A percentile compares a stretch with the other conserved stretches of the same genome.
Evolutionary conservation across 2,888 invertebrate genomes (phyloP).

Genomic region (Aspidiotus rigidus): DNA sequence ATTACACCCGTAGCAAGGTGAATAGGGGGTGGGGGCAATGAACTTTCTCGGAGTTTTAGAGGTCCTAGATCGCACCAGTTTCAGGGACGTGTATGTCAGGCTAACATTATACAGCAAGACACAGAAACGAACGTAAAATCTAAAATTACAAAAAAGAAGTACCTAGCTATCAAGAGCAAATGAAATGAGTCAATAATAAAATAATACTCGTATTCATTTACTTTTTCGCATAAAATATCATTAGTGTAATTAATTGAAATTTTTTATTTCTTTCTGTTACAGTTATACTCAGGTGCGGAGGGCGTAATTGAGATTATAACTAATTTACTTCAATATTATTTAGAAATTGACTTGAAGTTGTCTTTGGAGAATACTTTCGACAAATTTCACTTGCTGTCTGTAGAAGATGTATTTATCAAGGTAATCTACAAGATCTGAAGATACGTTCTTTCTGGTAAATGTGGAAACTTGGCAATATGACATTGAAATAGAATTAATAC

Average conservation of each 20-base stretch:
- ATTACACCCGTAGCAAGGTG: too few relatives aligned
- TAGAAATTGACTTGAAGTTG: conserved; percentile 44
- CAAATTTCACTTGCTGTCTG: conserved; percentile 36
- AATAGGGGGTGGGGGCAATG: too few relatives aligned
- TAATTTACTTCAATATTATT: conserved; percentile 49
- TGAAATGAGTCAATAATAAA: not conserved
- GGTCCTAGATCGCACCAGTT: too few relatives aligned
- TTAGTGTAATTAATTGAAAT: conserved; percentile 26
- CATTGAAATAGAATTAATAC: too few relatives aligned
- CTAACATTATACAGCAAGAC: too few relatives aligned
- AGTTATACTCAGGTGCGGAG: conserved; percentile 50
- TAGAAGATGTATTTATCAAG: conserved; percentile 61
- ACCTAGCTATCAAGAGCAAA: too few relatives aligned
- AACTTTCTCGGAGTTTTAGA: too few relatives aligned
- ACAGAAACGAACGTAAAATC: too few relatives aligned
- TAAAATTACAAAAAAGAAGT: too few relatives aligned
- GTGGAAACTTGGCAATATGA: too few relatives aligned
- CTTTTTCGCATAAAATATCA: not conserved
- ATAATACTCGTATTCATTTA: not conserved
- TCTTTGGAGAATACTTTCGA: conserved; percentile 25
- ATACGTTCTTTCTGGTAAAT: too few relatives aligned
- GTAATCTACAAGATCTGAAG: conserved; percentile 42
- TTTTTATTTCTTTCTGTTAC: conserved; percentile 37
- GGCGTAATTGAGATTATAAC: conserved; percentile 50
- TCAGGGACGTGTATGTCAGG: too few relatives aligned